Conservation (phyloP, 1,140 invertebrate genomes). For the Ceratosolen fusciceps region DNA sequence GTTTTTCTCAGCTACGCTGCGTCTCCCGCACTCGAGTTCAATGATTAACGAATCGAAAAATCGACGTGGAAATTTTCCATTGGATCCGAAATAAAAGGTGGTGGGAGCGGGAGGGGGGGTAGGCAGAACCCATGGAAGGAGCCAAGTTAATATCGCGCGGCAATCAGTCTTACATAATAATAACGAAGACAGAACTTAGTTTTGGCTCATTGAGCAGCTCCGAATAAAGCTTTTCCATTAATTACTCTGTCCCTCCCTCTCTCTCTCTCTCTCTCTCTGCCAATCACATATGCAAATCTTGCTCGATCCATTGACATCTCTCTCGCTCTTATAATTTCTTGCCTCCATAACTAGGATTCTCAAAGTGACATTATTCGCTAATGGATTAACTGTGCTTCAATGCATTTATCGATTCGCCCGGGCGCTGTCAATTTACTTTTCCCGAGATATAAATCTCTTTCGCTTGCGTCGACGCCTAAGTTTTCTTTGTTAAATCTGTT, state of each 20-base stretch:
- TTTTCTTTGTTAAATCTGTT: no score
- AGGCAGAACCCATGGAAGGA: no score
- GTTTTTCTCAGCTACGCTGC: background rate
- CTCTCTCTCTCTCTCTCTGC: no score
- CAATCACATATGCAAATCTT: slow-evolving; percentile 19
- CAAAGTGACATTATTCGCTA: background rate
- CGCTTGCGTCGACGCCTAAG: background rate
- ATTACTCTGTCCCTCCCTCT: slow-evolving; percentile 18
- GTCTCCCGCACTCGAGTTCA: no score
- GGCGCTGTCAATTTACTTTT: background rate
- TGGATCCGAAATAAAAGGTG: background rate
- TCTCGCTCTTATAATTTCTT: no score
- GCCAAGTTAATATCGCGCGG: no score
- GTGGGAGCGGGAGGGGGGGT: no score
- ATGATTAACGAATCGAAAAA: slow-evolving; percentile 12
- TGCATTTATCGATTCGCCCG: slow-evolving; percentile 8
- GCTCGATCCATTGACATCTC: background rate
- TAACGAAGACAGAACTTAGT: no score
- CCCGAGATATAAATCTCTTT: background rate
- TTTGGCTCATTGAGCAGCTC: slow-evolving; percentile 28
- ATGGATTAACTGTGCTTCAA: slow-evolving; percentile 28
- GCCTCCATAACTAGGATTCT: background rate
- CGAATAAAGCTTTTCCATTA: slow-evolving; percentile 12
- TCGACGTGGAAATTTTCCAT: background rate
- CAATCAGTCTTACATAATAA: slow-evolving; percentile 31